Base-by-base conservation (phyloP, 2,113 vertebrate genomes). In the Aviceda subcristata region DNA sequence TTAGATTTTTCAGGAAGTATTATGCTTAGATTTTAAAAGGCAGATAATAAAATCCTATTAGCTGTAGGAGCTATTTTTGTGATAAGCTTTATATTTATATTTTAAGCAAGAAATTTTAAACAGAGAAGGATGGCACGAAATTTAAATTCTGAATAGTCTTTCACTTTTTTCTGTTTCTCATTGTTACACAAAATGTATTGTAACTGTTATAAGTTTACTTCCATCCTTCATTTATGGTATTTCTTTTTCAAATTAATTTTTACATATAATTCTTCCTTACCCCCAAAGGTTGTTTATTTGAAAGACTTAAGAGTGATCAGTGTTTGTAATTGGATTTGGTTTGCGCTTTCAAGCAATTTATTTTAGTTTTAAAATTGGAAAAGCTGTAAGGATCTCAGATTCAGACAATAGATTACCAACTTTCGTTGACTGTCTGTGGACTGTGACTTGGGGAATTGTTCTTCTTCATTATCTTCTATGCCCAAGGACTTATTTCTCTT, bases 401-500 rank as follows among this genome's bases (percentile, higher is more conserved):
- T 93, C 56, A 93, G 59, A 69, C 41, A 81, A 73, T 86, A 85
- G 87, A 97, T 98, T 98, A 98, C 98, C 98, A 90, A 96, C 94
- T 97, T 97, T 72, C 68, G 97, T 39, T 98, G 98, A 63, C 90
- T 98, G 11, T 99, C 98, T 79, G 95, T 91, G 67, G 94, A 22
- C 59, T 98, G 98, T 38, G 98, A 97, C 53, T 98, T 98, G 71
- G 97, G 97, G 43, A 98, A 96, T 72, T 97, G 81, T 51, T 98
- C 96, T 11, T 99, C 98, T 4, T 96, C 97, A 9, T 98, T 97
- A 51, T 98, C 98, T 24, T 98, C 98, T 76, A 97, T 95, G 19
- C 98, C 98, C 15, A 96, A 88, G 56, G 99, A 98, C 9, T 98
- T 94, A 94, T 98, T 98, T 91, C 98, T 96, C 38, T 96, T 98